Evolutionary conservation across 1,140 invertebrate genomes (phyloP), one percentile per base, ranked within the genome.

Genomic region (Cardiocondyla obscurior): DNA sequence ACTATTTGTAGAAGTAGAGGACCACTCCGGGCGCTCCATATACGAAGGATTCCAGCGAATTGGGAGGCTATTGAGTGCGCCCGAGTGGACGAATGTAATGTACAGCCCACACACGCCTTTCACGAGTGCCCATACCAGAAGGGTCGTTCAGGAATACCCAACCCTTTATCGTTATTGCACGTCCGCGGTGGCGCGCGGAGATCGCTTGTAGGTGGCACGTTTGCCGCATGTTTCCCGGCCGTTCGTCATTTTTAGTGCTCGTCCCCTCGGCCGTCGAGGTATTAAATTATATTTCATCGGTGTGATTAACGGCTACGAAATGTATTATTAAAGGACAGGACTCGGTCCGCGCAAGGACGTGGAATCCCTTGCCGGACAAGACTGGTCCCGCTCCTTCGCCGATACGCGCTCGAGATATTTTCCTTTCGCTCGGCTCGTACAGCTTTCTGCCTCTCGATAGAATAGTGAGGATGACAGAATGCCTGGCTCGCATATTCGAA

Each of bases 271-370:
- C 83, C 79, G 82, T 36, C 73, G 69, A 76, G 58, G 76, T 89
- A 89, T 89, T 89, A 89, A 89, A 89, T 89, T 89, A 89, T 89
- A 89, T 89, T 89, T 89, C 88, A 88, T 62, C 73, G 53, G 30
- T 62, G 74, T 89, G 87, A 89, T 89, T 89, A 89, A 89, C 87
- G 85, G 65, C 65, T 55, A 39, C 25, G 19, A 36, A 64, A 87
- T 88, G 70, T 88, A 84, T 88, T 88, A 88, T 88, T 88, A 88
- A 88, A 88, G 82, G 49, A 19, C 30, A 65, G 74, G 49, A 84
- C 69, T 53, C 39, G 46, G 44, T 16, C n/a, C n/a, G n/a, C n/a
- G n/a, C n/a, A n/a, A 39, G 36, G 57, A 87, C 60, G 46, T 87
- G 82, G 74, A 87, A 84, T 87, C 62, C 62, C 82, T 82, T 88